phyloP scores from a whole-genome alignment of 2,888 invertebrate species.

The Dolichopus griseipennis region DNA sequence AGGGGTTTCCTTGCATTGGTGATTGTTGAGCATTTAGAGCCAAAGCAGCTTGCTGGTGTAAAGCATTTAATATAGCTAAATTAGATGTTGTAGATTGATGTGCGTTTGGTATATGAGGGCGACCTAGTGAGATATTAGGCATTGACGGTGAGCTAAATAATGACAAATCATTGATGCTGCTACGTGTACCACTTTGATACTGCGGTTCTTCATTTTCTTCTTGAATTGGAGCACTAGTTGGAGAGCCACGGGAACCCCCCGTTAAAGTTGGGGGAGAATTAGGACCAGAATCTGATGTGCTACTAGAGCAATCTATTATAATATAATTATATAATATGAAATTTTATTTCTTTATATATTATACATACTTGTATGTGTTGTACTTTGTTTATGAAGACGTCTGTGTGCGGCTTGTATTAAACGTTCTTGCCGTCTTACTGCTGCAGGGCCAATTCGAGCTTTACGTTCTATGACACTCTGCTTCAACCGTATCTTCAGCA shows the following conservation, averaged over 20 bases:
- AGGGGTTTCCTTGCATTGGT: conserved; percentile 29
- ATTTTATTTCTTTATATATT: too few species aligned
- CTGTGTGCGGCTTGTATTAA: conserved; percentile 57
- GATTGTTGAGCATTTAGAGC: background rate
- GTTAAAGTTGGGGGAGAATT: conserved; percentile 61
- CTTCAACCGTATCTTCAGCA: conserved; percentile 86
- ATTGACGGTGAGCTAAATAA: conserved; percentile 92
- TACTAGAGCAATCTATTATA: conserved; percentile 46
- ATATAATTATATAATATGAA: background rate
- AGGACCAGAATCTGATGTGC: conserved; percentile 65
- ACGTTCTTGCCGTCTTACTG: conserved; percentile 67
- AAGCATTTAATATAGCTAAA: conserved; percentile 37
- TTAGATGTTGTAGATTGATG: conserved; percentile 32
- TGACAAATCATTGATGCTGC: conserved; percentile 62
- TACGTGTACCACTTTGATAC: conserved; percentile 54
- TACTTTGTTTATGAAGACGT: conserved; percentile 43
- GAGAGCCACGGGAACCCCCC: conserved; percentile 54
- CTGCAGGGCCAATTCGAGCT: conserved; percentile 72
- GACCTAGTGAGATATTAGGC: conserved; percentile 92
- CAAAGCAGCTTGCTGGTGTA: conserved; percentile 33
- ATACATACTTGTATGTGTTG: conserved; percentile 43
- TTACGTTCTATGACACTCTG: conserved; percentile 92
- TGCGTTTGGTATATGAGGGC: conserved; percentile 55
- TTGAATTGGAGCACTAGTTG: conserved; percentile 63
- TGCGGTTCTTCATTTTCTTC: conserved; percentile 69